A percentile compares a stretch with the other conserved stretches of the same genome.
These are phyloP conservation scores for Electrona antarctica DNA, from an alignment of 2,113 vertebrate species.

Conservation along the genomic window DNA sequence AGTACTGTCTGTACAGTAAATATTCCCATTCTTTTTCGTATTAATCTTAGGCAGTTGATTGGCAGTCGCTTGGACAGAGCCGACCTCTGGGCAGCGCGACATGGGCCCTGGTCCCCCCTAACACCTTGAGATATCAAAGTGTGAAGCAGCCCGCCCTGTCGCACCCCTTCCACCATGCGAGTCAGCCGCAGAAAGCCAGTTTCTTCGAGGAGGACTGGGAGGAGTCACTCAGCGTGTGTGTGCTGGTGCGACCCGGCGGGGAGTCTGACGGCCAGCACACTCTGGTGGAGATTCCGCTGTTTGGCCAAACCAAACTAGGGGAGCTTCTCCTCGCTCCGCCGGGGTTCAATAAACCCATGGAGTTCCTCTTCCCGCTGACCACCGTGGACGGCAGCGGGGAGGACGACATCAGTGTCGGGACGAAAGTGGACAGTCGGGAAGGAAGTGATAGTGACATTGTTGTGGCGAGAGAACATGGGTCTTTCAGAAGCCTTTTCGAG, in stretches of 20 bases:
- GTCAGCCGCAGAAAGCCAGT: conserved; percentile 34
- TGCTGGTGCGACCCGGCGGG: conserved; percentile 52
- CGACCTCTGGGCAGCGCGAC: conserved; percentile 69
- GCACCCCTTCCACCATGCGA: conserved; percentile 54
- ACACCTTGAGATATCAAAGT: conserved; percentile 68
- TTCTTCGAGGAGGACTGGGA: conserved; percentile 66
- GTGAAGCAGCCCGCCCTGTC: conserved; percentile 55
- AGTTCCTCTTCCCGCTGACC: conserved; percentile 73
- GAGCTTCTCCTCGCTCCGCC: conserved; percentile 48
- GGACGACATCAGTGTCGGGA: conserved; percentile 76
- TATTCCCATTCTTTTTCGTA: neutral
- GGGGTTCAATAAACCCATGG: conserved; percentile 19
- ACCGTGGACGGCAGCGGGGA: conserved; percentile 76
- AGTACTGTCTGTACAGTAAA: neutral
- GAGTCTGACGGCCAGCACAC: conserved; percentile 48
- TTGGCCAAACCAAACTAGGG: conserved; percentile 29
- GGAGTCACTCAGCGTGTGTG: conserved; percentile 59
- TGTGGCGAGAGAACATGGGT: conserved; percentile 68
- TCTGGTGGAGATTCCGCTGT: conserved; percentile 67
- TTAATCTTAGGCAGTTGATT: conserved; percentile 48
- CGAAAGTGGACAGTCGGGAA: conserved; percentile 12
- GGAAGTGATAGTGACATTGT: neutral
- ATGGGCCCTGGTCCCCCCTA: conserved; percentile 71
- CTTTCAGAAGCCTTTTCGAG: conserved; percentile 83
- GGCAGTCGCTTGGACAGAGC: conserved; percentile 39